phyloP scores from a whole-genome alignment of 1,140 invertebrate species.

The Drosophila nigrodunni region DNA sequence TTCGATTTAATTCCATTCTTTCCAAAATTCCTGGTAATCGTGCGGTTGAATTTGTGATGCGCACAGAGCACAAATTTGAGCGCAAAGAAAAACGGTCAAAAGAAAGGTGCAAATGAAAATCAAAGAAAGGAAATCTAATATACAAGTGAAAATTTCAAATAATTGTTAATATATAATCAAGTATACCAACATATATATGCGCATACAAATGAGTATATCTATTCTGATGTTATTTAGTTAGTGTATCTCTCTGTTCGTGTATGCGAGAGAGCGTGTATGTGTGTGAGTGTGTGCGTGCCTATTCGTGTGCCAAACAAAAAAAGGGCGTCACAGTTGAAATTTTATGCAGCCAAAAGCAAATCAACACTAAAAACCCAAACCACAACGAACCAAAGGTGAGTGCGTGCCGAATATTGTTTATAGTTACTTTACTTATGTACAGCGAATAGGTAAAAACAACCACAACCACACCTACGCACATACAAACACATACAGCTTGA shows the following conservation, averaged over 20 bases:
- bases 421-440: constrained; percentile 21
- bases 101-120: constrained; percentile 51
- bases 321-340: constrained; percentile 75
- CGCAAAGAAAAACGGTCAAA: constrained; percentile 42
- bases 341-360: constrained; percentile 53
- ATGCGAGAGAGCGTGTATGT: constrained; percentile 15
- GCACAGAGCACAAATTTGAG: constrained; percentile 44
- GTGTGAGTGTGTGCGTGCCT: constrained; percentile 41
- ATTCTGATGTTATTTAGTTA: constrained; percentile 17
- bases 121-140: constrained; percentile 55
- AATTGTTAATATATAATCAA: constrained; percentile 53
- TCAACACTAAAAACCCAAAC: constrained; percentile 31
- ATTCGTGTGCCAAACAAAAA: constrained; percentile 59
- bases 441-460: constrained; percentile 4
- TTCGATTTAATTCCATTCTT: constrained; percentile 7
- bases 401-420: constrained; percentile 76
- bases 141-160: constrained; percentile 60
- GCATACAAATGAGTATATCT: constrained; percentile 10
- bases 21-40: constrained; percentile 1
- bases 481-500: constrained; percentile 5
- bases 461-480: constrained; percentile 30
- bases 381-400: constrained; percentile 62
- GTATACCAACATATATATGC: constrained; percentile 3
- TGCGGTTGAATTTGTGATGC: constrained; percentile 43
- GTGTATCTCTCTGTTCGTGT: constrained; percentile 23